phyloP scores from a whole-genome alignment of 2,113 vertebrate species.

The Malurus alboscapulatus region DNA sequence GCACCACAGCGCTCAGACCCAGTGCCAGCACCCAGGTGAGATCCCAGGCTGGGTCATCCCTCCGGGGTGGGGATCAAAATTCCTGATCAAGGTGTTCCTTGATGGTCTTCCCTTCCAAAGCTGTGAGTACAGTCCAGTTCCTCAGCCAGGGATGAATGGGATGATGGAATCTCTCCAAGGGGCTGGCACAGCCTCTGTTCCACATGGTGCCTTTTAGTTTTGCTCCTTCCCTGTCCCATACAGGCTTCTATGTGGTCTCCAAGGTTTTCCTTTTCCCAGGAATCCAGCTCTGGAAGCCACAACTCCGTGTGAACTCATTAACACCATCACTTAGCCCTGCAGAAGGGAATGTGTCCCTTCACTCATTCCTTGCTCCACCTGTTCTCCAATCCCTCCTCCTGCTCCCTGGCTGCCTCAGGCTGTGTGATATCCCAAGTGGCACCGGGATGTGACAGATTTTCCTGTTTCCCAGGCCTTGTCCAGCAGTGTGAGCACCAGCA shows the following conservation, averaged over 20 bases:
- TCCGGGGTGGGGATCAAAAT: rapidly evolving
- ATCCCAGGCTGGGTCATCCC: not conserved
- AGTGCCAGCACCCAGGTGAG: constrained; percentile 98
- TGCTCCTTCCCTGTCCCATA: not conserved
- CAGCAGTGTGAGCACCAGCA: constrained; percentile 97
- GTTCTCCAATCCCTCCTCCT: not conserved
- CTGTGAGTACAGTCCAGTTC: not conserved
- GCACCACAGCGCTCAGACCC: constrained; percentile 88
- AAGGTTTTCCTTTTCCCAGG: not conserved
- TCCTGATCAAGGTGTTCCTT: not conserved
- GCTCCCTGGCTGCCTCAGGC: not conserved
- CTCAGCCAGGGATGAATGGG: not conserved
- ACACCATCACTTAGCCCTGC: too few relatives aligned
- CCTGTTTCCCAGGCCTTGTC: constrained; percentile 84
- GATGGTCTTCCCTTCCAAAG: not conserved
- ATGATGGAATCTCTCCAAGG: rapidly evolving
- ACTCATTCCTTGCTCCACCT: not conserved
- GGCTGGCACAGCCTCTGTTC: not conserved
- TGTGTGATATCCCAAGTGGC: rapidly evolving
- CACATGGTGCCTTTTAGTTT: not conserved
- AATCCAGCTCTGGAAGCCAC: not conserved
- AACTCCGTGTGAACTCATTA: not conserved
- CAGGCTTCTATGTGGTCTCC: not conserved
- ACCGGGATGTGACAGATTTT: rapidly evolving
- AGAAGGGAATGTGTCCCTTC: not conserved